Evolutionary conservation across 2,113 vertebrate genomes (phyloP).

Genomic region (Elaphurus davidianus): DNA sequence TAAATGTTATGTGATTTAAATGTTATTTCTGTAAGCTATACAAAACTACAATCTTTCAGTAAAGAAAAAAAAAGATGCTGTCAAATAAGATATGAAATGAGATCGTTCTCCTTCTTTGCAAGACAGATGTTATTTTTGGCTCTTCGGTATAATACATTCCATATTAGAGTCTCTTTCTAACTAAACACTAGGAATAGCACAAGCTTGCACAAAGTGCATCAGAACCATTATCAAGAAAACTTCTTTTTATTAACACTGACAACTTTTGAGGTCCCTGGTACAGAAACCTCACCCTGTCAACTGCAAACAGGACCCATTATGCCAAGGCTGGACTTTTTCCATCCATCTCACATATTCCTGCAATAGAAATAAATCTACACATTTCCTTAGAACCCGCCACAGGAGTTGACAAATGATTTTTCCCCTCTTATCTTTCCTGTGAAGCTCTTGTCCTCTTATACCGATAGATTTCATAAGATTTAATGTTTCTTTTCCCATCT

Average conservation of each 20-base stretch:
- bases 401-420: neutral
- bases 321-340: conserved; percentile 34
- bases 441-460: neutral
- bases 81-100: conserved; percentile 80
- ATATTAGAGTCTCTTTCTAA: conserved; percentile 79
- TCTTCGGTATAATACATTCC: conserved; percentile 80
- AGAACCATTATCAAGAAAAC: conserved; percentile 77
- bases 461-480: conserved; percentile 6
- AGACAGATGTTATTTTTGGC: conserved; percentile 86
- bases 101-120: conserved; percentile 76
- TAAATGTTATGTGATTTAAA: conserved; percentile 42
- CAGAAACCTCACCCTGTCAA: conserved; percentile 64
- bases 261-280: conserved; percentile 60
- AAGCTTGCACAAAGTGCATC: conserved; percentile 73
- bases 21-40: conserved; percentile 66
- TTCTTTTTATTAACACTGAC: conserved; percentile 75
- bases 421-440: conserved; percentile 17
- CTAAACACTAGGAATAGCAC: conserved; percentile 76
- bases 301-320: conserved; percentile 26
- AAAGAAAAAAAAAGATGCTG: conserved; percentile 49
- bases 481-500: neutral
- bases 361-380: conserved; percentile 15
- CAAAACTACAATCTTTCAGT: conserved; percentile 71
- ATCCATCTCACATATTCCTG: neutral
- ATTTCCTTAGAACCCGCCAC: conserved; percentile 15